These are phyloP conservation scores for Brachypteracias leptosomus DNA, from an alignment of 2,113 vertebrate species.

Conservation along the genomic window DNA sequence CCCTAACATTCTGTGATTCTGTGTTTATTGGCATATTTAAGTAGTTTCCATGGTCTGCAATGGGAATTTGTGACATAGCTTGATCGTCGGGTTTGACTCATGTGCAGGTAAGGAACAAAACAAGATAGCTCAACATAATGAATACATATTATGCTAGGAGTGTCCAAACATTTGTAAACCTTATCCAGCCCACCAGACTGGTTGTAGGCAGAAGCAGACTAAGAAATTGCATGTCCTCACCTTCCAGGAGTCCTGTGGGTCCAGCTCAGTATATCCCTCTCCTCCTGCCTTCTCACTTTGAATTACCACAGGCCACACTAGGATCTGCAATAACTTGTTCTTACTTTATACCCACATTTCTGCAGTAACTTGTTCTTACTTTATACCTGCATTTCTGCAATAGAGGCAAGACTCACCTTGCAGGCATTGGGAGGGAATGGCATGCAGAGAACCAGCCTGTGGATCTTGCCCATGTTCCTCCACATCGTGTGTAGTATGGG, in stretches of 20 bases:
- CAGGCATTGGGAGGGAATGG: not conserved
- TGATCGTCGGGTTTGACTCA: not conserved
- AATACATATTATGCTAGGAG: not conserved
- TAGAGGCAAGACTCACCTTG: not conserved
- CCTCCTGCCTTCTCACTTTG: not conserved
- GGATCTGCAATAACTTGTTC: not conserved
- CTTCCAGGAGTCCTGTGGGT: not conserved
- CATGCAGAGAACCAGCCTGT: not conserved
- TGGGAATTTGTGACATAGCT: not conserved
- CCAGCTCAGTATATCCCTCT: not conserved
- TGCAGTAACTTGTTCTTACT: not conserved
- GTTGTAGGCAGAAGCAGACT: not conserved
- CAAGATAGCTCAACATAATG: not conserved
- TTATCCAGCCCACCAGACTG: not conserved
- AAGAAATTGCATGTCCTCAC: not conserved
- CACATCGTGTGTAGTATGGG: rapidly evolving
- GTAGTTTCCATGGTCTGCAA: not conserved
- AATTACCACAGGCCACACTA: rapidly evolving
- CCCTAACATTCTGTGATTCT: too few relatives aligned
- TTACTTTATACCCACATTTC: not conserved
- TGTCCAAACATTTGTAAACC: not conserved
- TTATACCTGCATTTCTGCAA: not conserved
- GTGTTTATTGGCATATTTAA: not conserved
- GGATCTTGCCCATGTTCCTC: not conserved
- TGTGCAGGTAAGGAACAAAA: not conserved